These are phyloP conservation scores for Eleginops maclovinus DNA, from an alignment of 2,113 vertebrate species.

Conservation along the genomic window DNA sequence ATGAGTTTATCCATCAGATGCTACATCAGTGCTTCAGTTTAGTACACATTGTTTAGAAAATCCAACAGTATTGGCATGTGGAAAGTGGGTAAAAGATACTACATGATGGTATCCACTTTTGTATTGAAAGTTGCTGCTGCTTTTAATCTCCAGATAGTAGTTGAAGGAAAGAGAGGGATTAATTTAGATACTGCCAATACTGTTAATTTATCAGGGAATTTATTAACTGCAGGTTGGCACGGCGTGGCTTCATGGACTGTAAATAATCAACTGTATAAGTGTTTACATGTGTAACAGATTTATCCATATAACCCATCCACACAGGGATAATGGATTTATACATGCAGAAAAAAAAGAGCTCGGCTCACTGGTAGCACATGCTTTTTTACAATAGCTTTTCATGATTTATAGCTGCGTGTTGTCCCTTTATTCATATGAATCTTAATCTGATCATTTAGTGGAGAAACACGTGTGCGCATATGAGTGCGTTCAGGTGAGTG, in stretches of 20 bases:
- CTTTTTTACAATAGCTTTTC: constrained; percentile 20
- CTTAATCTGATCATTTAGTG: constrained; percentile 26
- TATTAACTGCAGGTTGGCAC: not conserved
- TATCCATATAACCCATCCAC: not conserved
- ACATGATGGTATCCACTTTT: not conserved
- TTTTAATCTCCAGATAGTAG: not conserved
- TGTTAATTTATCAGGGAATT: not conserved
- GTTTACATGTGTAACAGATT: constrained; percentile 21
- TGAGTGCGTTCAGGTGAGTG: constrained; percentile 19
- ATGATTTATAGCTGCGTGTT: constrained; percentile 11
- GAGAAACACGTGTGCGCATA: constrained; percentile 37
- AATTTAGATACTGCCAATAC: not conserved
- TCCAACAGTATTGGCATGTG: not conserved
- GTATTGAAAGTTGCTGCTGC: not conserved
- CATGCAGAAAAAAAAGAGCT: constrained; percentile 37
- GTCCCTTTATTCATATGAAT: constrained; percentile 28
- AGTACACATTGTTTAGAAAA: not conserved
- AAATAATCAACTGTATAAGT: constrained; percentile 19
- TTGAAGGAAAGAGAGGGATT: not conserved
- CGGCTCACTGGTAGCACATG: constrained; percentile 10
- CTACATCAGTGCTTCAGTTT: not conserved
- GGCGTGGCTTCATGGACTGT: constrained; percentile 12
- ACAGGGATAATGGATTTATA: constrained; percentile 20
- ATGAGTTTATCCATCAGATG: not conserved
- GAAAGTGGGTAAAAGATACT: not conserved